These are phyloP conservation scores for Coregonus ussuriensis DNA, from an alignment of 2,797 vertebrate species.

Conservation along the genomic window DNA sequence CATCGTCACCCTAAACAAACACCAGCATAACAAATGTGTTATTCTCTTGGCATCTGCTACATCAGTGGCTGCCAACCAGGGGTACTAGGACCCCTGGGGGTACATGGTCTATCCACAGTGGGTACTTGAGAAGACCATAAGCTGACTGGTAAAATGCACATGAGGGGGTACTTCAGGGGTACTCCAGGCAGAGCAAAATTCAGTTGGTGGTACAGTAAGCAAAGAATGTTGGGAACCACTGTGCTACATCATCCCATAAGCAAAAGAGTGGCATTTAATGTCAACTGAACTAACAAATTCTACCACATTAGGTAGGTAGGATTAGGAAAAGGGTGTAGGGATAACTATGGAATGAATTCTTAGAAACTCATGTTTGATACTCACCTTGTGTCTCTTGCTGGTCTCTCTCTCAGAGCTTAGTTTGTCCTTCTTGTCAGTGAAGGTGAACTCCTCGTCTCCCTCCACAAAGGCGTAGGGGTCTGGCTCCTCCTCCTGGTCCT, in stretches of 20 bases:
- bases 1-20: constrained; percentile 83
- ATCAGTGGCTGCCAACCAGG: background rate
- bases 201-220: too few relatives aligned
- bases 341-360: background rate
- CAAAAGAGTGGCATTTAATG: background rate
- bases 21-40: constrained; percentile 1
- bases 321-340: background rate
- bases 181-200: too few relatives aligned
- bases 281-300: background rate
- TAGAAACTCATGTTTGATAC: constrained; percentile 12
- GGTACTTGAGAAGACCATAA: background rate
- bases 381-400: constrained; percentile 92
- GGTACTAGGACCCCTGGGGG: too few relatives aligned
- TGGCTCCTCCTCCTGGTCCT: constrained; percentile 84
- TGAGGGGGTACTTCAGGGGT: too few relatives aligned
- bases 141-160: too few relatives aligned
- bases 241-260: background rate
- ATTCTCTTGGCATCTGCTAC: background rate
- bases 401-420: constrained; percentile 84
- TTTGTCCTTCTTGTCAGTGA: constrained; percentile 93
- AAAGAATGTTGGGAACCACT: background rate
- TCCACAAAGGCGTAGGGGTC: constrained; percentile 97
- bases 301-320: background rate
- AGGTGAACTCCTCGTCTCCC: constrained; percentile 92
- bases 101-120: too few relatives aligned